Base-by-base conservation (phyloP, 2,113 vertebrate species). In the Synchiropus splendidus region DNA sequence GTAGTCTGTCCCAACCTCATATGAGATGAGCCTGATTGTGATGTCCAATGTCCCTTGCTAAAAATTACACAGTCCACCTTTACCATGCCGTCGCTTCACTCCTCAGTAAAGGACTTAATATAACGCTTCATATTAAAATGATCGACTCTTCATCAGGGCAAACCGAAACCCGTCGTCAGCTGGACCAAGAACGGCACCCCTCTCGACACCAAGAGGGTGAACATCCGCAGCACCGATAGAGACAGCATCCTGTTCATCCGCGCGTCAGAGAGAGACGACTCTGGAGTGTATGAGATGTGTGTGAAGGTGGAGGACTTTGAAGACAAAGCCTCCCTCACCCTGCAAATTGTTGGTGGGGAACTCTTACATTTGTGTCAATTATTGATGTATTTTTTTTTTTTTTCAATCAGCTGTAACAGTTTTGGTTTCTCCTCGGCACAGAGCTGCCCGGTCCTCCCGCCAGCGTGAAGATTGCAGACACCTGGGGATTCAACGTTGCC, bases 211-310 rank as follows among this genome's bases (percentile, higher is more conserved):
- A 87, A 82, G 61, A 83, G 60, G 45, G 74, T 91, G 50, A 88
- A 78, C 27, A 56, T 94, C 58, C 88, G 81, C 41, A 92, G 57
- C 11, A 83, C 77, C 0, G 84, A 89, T 0, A 84, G 16, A 43
- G 92, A 98, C 83, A 89, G 90, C 68, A 89, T 99, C 82, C 77
- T 98, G 64, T 98, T 97, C 62, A 92, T 99, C 72, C 92, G 95
- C 4, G 14, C 75, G 0, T 45, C 87, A 0, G 87, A 89, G 57
- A 86, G 91, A 3, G 51, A 54, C 0, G 91, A 97, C 79, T 97
- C 94, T 0, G 94, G 94, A 18, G 78, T 76, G 50, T 99, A 96
- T 0, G 88, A 95, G 68, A 86, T 98, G 39, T 62, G 54, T 0
- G 79, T 96, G 61, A 72, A 70, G 50, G 85, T 95, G 49, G 84